Evolutionary conservation across 2,113 vertebrate species (phyloP).

Genomic region (Gracilinanus agilis): DNA sequence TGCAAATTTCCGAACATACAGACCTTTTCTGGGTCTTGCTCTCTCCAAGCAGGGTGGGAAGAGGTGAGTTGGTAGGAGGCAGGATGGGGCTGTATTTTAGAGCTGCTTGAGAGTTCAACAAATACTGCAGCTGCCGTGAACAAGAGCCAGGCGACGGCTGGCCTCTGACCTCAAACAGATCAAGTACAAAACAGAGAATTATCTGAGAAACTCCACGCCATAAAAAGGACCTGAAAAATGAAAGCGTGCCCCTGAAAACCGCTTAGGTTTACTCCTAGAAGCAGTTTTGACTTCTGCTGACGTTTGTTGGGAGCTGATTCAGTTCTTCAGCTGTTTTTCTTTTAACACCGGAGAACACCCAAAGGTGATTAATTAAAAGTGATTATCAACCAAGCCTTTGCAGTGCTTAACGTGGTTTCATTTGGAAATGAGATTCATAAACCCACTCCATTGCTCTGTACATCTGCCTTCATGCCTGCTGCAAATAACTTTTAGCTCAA

Average conservation of each 20-base stretch:
- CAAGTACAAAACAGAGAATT: background rate
- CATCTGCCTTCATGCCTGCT: background rate
- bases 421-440: slow-evolving; percentile 23
- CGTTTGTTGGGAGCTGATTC: slow-evolving; percentile 8
- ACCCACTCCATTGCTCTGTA: background rate
- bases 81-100: background rate
- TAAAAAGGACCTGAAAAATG: slow-evolving; percentile 35
- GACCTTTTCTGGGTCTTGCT: slow-evolving; percentile 32
- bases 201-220: background rate
- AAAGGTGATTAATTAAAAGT: slow-evolving; percentile 29
- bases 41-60: slow-evolving; percentile 29
- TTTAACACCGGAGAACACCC: background rate
- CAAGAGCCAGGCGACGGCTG: slow-evolving; percentile 35
- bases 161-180: slow-evolving; percentile 18
- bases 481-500: background rate
- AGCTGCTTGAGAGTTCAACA: background rate
- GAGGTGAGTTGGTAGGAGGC: slow-evolving; percentile 31
- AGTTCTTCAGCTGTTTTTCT: slow-evolving; percentile 5
- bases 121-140: background rate
- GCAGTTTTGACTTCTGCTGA: background rate
- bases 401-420: slow-evolving; percentile 27
- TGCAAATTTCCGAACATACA: slow-evolving; percentile 66
- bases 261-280: background rate
- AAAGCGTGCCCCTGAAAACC: background rate
- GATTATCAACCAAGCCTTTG: background rate